These are phyloP conservation scores for Osedax fenrisi DNA, from an alignment of 2,888 invertebrate genomes.

Conservation along the genomic window DNA sequence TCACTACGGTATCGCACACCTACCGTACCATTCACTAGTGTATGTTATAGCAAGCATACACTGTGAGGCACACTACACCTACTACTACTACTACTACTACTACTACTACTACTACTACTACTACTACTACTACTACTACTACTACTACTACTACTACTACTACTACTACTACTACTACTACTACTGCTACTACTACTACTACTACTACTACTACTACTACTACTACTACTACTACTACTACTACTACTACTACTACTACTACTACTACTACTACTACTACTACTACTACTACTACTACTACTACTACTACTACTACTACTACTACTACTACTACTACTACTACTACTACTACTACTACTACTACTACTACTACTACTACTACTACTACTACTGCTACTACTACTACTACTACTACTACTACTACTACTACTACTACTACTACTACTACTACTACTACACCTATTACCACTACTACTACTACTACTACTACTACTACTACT, in stretches of 20 bases:
- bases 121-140: too few relatives aligned
- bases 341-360: conserved; percentile 34
- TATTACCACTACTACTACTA: too few relatives aligned
- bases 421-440: too few relatives aligned
- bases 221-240: conserved; percentile 36
- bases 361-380: conserved; percentile 11
- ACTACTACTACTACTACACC: too few relatives aligned
- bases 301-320: conserved; percentile 11
- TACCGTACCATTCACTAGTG: too few relatives aligned
- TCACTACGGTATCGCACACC: too few relatives aligned
- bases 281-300: conserved; percentile 36
- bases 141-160: too few relatives aligned
- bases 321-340: conserved; percentile 18
- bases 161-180: too few relatives aligned
- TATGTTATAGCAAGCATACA: too few relatives aligned
- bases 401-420: conserved; percentile 17
- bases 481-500: too few relatives aligned
- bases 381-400: conserved; percentile 17
- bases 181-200: conserved; percentile 36
- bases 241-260: conserved; percentile 36
- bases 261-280: conserved; percentile 36
- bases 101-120: too few relatives aligned
- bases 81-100: too few relatives aligned
- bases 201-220: conserved; percentile 36
- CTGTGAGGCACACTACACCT: conserved; percentile 36